Evolutionary conservation across 2,797 vertebrate species (phyloP).

Genomic region (Staurois parvus): DNA sequence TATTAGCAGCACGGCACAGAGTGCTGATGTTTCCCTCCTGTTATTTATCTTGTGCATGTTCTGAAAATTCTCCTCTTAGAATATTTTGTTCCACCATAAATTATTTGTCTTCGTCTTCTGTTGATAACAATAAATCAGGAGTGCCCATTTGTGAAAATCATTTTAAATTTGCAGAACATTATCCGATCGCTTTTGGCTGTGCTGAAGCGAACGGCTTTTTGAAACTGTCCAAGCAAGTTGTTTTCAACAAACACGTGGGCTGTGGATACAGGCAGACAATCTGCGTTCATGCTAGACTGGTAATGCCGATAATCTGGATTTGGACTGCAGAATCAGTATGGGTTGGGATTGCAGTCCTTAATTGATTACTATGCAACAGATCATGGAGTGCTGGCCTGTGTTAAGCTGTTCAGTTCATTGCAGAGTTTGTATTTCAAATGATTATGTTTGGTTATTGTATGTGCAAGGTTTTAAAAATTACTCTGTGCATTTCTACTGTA

Average conservation of each 20-base stretch:
- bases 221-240: not conserved
- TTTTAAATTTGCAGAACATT: conserved; percentile 72
- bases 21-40: conserved; percentile 62
- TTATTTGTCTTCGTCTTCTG: conserved; percentile 76
- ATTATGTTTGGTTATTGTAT: too few relatives aligned
- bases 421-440: too few relatives aligned
- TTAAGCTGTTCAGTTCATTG: too few relatives aligned
- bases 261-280: not conserved
- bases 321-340: too few relatives aligned
- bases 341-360: too few relatives aligned
- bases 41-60: conserved; percentile 72
- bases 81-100: conserved; percentile 74
- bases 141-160: conserved; percentile 74
- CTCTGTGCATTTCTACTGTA: too few relatives aligned
- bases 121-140: conserved; percentile 71
- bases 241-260: not conserved
- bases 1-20: conserved; percentile 67
- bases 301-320: too few relatives aligned
- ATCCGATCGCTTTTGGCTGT: conserved; percentile 66
- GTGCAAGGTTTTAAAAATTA: too few relatives aligned
- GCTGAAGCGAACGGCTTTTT: not conserved
- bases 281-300: not conserved
- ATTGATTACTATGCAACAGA: too few relatives aligned
- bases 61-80: conserved; percentile 71
- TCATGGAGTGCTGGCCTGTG: too few relatives aligned